Conservation (phyloP, 2,888 invertebrate genomes). For the Oligia strigilis region DNA sequence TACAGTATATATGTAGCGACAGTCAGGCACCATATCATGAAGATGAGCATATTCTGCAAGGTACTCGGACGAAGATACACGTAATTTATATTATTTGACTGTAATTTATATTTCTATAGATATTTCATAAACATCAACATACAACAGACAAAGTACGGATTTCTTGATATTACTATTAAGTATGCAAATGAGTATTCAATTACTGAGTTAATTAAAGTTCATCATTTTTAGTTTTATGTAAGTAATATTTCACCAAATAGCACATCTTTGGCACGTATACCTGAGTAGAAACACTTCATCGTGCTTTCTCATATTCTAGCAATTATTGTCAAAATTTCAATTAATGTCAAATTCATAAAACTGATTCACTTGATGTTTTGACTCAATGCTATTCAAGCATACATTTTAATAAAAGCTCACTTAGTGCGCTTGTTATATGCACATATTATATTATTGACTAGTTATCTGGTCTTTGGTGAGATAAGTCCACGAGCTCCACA, state of each 20-base stretch:
- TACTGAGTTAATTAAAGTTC: slow-evolving; percentile 49
- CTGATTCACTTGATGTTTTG: slow-evolving; percentile 49
- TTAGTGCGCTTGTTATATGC: slow-evolving; percentile 41
- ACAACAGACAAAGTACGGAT: slow-evolving; percentile 47
- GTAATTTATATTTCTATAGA: slow-evolving; percentile 40
- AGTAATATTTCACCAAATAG: slow-evolving; percentile 35
- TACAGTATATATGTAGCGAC: slow-evolving; percentile 34
- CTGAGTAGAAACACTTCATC: slow-evolving; percentile 50
- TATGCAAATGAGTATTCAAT: slow-evolving; percentile 62
- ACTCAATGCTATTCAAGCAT: slow-evolving; percentile 57
- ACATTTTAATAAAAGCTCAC: slow-evolving; percentile 41
- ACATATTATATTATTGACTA: slow-evolving; percentile 66
- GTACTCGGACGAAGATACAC: slow-evolving; percentile 34
- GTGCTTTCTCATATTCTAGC: slow-evolving; percentile 57
- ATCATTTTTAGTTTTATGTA: slow-evolving; percentile 37
- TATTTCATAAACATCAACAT: slow-evolving; percentile 56
- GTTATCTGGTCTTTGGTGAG: slow-evolving; percentile 65
- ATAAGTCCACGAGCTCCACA: slow-evolving; percentile 49
- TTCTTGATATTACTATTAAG: slow-evolving; percentile 30
- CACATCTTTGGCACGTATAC: slow-evolving; percentile 73
- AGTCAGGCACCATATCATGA: slow-evolving; percentile 34
- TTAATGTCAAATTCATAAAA: slow-evolving; percentile 74
- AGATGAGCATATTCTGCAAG: slow-evolving; percentile 42
- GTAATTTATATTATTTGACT: slow-evolving; percentile 21
- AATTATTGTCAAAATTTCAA: slow-evolving; percentile 75